phyloP scores from a whole-genome alignment of 2,797 vertebrate species.

The Gadopsis marmoratus region DNA sequence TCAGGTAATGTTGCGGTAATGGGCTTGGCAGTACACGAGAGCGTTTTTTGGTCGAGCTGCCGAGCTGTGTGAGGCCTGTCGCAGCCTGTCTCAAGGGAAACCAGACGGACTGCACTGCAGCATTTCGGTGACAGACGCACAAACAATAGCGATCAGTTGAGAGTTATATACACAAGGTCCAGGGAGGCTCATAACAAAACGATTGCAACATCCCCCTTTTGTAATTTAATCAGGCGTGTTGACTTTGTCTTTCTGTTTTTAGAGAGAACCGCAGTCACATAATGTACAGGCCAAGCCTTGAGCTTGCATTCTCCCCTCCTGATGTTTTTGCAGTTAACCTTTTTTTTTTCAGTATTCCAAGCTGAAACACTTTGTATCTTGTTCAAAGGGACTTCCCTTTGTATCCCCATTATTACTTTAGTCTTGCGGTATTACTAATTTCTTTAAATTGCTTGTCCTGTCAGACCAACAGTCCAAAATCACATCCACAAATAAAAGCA shows the following conservation, averaged over 20 bases:
- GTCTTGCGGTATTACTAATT: background rate
- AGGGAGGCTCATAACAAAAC: background rate
- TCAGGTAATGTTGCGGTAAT: background rate
- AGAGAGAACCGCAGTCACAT: background rate
- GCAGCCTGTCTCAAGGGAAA: slow-evolving; percentile 55
- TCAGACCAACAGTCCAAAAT: background rate
- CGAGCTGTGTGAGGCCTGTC: slow-evolving; percentile 43
- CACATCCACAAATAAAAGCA: background rate
- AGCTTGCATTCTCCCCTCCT: background rate
- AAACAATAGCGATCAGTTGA: slow-evolving; percentile 1
- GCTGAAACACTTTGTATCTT: slow-evolving; percentile 1
- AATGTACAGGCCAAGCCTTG: background rate
- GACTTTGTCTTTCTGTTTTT: slow-evolving; percentile 4
- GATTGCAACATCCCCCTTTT: slow-evolving; percentile 3
- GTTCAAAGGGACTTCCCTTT: background rate
- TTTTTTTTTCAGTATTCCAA: background rate
- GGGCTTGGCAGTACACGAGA: slow-evolving; percentile 13
- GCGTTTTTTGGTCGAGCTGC: slow-evolving; percentile 13
- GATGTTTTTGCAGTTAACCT: slow-evolving; percentile 4
- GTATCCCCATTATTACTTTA: background rate
- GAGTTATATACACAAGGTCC: background rate
- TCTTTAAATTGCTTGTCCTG: background rate
- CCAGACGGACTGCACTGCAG: slow-evolving; percentile 23
- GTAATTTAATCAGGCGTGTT: background rate
- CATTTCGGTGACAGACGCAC: background rate